Base-by-base conservation (phyloP, 1,140 invertebrate genomes). In the Drosophila nigrodunni region DNA sequence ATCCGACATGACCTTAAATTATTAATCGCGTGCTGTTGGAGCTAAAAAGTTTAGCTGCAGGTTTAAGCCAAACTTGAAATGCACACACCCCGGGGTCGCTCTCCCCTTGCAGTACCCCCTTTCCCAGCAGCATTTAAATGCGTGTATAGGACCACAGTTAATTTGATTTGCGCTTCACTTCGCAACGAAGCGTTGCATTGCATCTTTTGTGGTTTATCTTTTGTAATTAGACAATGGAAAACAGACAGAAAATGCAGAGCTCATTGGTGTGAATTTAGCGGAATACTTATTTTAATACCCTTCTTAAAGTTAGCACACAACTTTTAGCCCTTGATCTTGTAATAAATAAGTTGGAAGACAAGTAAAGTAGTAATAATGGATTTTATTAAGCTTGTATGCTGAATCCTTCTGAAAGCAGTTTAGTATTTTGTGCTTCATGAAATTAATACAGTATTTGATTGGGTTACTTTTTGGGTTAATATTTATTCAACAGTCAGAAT, bases 191-290 rank as follows among this genome's bases (percentile, higher is more conserved):
- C 68, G 62, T 21, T 21, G 18, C 49, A 58, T 52, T 58, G 74
- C 65, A 70, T 77, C 76, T 82, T 79, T 79, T 74, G 79, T 78
- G 82, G 71, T 70, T 76, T 82, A 68, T 79, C 79, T 65, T 77
- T 86, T 87, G 57, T 82, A 87, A 82, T 87, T 81, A 85, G 54
- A 75, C 67, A 80, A 80, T 77, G 58, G 55, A 21, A 67, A 52
- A 58, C 50, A 55, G 54, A 41, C 49, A 37, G 25, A 50, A 43
- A 30, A 54, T 43, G 37, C 25, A 46, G 18, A 50, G 7, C 44
- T 44, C 57, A 78, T 65, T 44, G 78, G 61, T 62, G 60, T 49
- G 41, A 25, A 35, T 35, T 18, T 37, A 37, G 35, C n/a, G 1
- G n/a, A 7, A 52, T 10, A 25, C 47, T 18, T 8, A 0, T 15